Percentiles rank a stretch among this genome's conserved stretches.
Conservation (phyloP, 2,888 invertebrate genomes). For the Lutraria lutraria region DNA sequence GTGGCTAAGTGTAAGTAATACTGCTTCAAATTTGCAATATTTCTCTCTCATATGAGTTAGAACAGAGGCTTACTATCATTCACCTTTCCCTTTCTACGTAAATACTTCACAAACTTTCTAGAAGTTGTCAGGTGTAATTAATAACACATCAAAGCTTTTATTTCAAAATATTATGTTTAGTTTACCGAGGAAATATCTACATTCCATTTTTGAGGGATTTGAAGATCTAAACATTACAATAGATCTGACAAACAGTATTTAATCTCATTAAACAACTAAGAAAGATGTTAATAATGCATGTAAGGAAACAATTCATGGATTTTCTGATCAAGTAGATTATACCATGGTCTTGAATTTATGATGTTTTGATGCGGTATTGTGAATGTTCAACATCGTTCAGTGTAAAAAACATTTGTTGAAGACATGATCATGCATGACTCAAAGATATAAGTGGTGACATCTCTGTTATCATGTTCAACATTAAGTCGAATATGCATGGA, state of each 20-base stretch:
- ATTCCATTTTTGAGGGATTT: background rate
- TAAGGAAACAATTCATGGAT: no score
- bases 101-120: background rate
- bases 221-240: background rate
- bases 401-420: no score
- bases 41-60: background rate
- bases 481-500: no score
- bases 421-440: no score
- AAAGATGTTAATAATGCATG: no score
- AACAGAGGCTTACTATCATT: background rate
- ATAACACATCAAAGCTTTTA: slow-evolving; percentile 11
- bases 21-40: background rate
- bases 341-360: no score
- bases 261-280: background rate
- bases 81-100: background rate
- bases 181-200: background rate
- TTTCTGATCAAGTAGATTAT: no score
- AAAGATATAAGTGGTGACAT: no score
- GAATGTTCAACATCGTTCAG: no score
- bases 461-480: no score
- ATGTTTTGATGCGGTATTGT: no score
- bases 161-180: background rate
- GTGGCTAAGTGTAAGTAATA: background rate
- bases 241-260: background rate
- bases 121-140: slow-evolving; percentile 6